These are phyloP conservation scores for Aporophyla lueneburgensis DNA, from an alignment of 2,888 invertebrate species.

Conservation along the genomic window DNA sequence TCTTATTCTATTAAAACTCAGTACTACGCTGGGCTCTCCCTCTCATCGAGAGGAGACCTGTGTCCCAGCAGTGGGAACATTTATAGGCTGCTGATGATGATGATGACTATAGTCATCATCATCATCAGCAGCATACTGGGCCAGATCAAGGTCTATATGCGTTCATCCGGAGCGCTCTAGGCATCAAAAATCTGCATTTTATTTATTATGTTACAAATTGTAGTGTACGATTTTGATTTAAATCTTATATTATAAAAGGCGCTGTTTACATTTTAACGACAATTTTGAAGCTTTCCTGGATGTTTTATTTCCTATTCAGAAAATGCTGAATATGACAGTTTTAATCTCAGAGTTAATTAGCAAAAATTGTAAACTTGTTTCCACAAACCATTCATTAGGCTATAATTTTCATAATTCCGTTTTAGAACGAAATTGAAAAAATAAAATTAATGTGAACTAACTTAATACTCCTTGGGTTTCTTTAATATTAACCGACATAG, in stretches of 20 bases:
- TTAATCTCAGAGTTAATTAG: background rate
- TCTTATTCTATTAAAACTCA: background rate
- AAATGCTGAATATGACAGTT: slow-evolving; percentile 2
- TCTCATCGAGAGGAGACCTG: too few relatives aligned
- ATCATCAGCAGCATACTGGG: too few relatives aligned
- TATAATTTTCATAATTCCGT: background rate
- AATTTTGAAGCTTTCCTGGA: background rate
- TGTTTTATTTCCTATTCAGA: background rate
- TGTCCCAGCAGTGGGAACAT: too few relatives aligned
- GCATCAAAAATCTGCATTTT: background rate
- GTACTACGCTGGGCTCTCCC: too few relatives aligned
- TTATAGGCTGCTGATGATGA: too few relatives aligned
- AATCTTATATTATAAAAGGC: background rate
- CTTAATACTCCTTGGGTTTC: background rate
- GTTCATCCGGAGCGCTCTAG: background rate
- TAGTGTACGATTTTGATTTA: background rate
- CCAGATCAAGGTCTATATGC: background rate
- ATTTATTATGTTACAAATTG: too few relatives aligned
- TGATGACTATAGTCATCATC: too few relatives aligned
- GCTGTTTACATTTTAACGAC: background rate
- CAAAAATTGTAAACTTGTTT: background rate
- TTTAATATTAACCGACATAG: background rate
- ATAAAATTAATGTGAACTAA: too few relatives aligned
- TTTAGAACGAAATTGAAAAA: background rate
- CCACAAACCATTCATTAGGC: background rate